phyloP scores from a whole-genome alignment of 23 tunicate species.

The Ascidia mentula region DNA sequence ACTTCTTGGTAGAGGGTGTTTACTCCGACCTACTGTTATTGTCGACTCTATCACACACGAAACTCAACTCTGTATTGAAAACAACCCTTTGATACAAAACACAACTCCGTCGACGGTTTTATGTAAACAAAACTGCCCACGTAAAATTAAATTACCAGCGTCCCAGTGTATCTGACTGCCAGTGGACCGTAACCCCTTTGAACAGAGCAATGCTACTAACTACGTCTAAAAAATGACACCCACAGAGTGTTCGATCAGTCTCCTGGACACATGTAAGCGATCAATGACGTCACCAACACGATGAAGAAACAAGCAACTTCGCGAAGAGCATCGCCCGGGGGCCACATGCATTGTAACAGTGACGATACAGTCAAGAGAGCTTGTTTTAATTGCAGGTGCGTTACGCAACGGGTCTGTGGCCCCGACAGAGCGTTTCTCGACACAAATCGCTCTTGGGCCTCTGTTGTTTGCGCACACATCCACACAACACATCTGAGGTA shows the following conservation, averaged over 20 bases:
- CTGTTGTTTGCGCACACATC: not conserved
- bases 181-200: no score
- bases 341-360: slow-evolving; percentile 1
- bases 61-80: no score
- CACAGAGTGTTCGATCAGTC: not conserved
- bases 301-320: not conserved
- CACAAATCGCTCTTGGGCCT: not conserved
- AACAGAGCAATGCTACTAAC: no score
- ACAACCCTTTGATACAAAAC: no score
- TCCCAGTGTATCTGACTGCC: no score
- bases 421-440: not conserved
- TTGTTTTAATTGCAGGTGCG: slow-evolving; percentile 4
- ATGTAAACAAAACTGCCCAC: no score
- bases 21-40: no score
- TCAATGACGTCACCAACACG: not conserved
- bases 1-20: no score
- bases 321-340: not conserved
- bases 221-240: no score
- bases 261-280: not conserved
- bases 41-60: no score
- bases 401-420: not conserved
- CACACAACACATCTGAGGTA: not conserved
- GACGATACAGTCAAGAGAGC: not conserved
- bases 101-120: no score
- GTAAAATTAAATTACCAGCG: no score